A percentile compares a stretch with the other conserved stretches of the same genome.
Conservation (phyloP, 2,888 invertebrate species). For the Pachycephus smyrnensis region DNA sequence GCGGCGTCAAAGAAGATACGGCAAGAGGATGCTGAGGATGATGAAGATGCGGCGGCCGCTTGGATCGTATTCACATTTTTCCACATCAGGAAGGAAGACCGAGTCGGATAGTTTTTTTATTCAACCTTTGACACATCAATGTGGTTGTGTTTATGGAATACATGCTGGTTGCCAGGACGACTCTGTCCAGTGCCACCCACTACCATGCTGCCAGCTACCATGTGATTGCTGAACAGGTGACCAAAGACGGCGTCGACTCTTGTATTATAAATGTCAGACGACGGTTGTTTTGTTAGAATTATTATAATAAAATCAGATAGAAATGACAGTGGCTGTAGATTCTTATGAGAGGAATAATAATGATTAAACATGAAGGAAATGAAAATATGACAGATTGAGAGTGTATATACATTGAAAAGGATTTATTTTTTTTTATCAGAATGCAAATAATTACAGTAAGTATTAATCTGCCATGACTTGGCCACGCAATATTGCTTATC, state of each 20-base stretch:
- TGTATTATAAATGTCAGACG: background rate
- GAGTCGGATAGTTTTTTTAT: conserved; percentile 40
- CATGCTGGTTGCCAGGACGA: conserved; percentile 16
- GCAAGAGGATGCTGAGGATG: background rate
- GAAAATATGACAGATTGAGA: too few relatives aligned
- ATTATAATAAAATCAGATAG: background rate
- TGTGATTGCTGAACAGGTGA: conserved; percentile 22
- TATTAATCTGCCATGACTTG: background rate
- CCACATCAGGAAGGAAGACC: conserved; percentile 44
- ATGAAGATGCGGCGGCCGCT: conserved; percentile 12
- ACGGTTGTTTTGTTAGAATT: background rate
- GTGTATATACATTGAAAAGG: background rate
- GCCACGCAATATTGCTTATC: background rate
- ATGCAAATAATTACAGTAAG: background rate
- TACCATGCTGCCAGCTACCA: conserved; percentile 35
- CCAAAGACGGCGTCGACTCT: background rate
- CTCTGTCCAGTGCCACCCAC: conserved; percentile 38
- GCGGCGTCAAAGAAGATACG: background rate
- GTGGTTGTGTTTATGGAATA: conserved; percentile 52
- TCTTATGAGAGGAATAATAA: background rate
- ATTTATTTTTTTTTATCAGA: background rate
- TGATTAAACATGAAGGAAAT: background rate
- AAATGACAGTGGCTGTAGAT: background rate
- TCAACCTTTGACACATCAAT: conserved; percentile 49
- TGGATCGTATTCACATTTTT: conserved; percentile 49